These are phyloP conservation scores for Hyla sarda DNA, from an alignment of 2,113 vertebrate genomes.

Conservation along the genomic window DNA sequence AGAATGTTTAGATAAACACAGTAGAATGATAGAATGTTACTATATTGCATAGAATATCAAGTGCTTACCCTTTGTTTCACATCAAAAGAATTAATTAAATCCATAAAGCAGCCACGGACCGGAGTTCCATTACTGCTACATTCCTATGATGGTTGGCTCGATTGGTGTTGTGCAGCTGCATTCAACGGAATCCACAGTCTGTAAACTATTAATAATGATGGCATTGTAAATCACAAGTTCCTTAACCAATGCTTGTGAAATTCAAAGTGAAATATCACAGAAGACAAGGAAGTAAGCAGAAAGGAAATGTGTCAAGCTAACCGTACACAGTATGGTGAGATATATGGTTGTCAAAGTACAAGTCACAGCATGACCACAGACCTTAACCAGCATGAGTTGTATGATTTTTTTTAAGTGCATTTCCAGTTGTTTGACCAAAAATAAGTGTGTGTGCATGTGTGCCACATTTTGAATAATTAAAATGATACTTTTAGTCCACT, in stretches of 20 bases:
- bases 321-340: neutral
- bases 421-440: no score
- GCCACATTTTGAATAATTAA: no score
- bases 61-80: neutral
- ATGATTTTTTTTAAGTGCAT: no score
- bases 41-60: neutral
- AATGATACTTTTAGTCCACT: no score
- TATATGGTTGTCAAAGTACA: neutral
- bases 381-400: no score
- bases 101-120: neutral
- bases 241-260: slow-evolving; percentile 20
- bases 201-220: neutral
- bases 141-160: neutral
- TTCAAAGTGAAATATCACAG: slow-evolving; percentile 17
- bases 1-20: neutral
- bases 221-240: slow-evolving; percentile 10
- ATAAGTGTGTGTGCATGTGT: no score
- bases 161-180: neutral
- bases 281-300: slow-evolving; percentile 24
- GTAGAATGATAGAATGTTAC: neutral
- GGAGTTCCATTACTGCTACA: neutral
- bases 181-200: neutral
- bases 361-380: neutral
- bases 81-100: neutral
- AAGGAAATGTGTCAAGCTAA: slow-evolving; percentile 32